phyloP scores from a whole-genome alignment of 2,888 invertebrate genomes.

The Perizoma flavofasciatum region DNA sequence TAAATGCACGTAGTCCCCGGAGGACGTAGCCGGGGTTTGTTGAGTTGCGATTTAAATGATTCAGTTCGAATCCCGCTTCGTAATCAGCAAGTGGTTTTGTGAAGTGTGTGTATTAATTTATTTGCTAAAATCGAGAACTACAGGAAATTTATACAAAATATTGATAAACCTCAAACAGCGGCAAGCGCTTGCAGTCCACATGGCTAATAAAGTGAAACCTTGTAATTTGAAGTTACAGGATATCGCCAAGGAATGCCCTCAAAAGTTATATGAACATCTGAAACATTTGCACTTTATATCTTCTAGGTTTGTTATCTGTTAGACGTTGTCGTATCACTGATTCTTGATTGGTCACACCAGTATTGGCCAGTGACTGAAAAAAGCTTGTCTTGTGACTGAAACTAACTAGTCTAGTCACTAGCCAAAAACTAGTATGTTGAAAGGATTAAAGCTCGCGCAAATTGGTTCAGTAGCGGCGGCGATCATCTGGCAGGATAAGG shows the following conservation, averaged over 20 bases:
- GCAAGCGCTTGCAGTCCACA: conserved; percentile 1
- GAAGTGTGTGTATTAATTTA: conserved; percentile 2
- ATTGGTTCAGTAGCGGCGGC: too few relatives aligned
- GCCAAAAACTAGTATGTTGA: too few relatives aligned
- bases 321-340: too few relatives aligned
- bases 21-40: conserved; percentile 19
- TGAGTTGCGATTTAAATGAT: conserved; percentile 19
- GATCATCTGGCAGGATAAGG: too few relatives aligned
- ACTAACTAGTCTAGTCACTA: too few relatives aligned
- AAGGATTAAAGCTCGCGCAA: too few relatives aligned
- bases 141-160: neutral
- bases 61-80: conserved; percentile 17
- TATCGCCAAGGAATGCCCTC: conserved; percentile 13
- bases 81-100: conserved; percentile 6
- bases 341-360: too few relatives aligned
- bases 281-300: conserved; percentile 25
- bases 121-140: neutral
- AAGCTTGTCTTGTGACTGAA: too few relatives aligned
- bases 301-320: conserved; percentile 17
- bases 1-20: conserved; percentile 25
- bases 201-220: conserved; percentile 16
- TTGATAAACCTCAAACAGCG: neutral
- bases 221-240: conserved; percentile 6
- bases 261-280: conserved; percentile 19
- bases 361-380: too few relatives aligned